These are phyloP conservation scores for Ganaspis sp. DNA, from an alignment of 1,140 invertebrate genomes.

Conservation along the genomic window DNA sequence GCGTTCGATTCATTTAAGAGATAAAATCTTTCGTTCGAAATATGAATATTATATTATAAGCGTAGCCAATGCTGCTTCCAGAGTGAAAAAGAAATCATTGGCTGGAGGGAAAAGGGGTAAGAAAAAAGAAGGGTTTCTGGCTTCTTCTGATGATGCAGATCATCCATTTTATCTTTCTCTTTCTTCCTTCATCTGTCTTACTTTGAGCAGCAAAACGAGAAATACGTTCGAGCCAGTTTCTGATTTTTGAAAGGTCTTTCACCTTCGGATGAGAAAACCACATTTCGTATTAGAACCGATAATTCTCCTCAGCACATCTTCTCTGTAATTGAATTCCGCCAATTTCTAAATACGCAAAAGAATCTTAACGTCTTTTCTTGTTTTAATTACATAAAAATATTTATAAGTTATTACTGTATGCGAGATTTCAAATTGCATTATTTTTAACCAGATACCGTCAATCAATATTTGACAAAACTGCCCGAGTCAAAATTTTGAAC, in stretches of 20 bases:
- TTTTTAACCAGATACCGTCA: too few relatives aligned
- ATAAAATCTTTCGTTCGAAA: slow-evolving; percentile 75
- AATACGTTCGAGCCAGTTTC: background rate
- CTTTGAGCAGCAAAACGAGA: slow-evolving; percentile 31
- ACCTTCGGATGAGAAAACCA: background rate
- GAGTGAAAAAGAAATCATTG: slow-evolving; percentile 47
- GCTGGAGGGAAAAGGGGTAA: slow-evolving; percentile 28
- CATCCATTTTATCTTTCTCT: slow-evolving; percentile 18
- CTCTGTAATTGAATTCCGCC: too few relatives aligned
- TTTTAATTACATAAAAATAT: too few relatives aligned
- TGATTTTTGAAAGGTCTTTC: slow-evolving; percentile 4
- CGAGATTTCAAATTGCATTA: too few relatives aligned
- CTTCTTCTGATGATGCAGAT: slow-evolving; percentile 28
- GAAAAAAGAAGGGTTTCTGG: slow-evolving; percentile 43
- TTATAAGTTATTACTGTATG: too few relatives aligned
- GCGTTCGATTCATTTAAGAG: slow-evolving; percentile 73
- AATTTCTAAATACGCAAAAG: too few relatives aligned
- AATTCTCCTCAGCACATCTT: too few relatives aligned
- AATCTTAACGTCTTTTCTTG: too few relatives aligned
- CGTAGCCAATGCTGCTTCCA: slow-evolving; percentile 38
- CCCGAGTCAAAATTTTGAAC: too few relatives aligned
- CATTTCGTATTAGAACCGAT: too few relatives aligned
- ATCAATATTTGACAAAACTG: too few relatives aligned
- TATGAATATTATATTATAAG: slow-evolving; percentile 73
- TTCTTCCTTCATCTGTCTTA: background rate